Conservation (phyloP, 1,140 invertebrate species). For the Steinernema khuongi region DNA sequence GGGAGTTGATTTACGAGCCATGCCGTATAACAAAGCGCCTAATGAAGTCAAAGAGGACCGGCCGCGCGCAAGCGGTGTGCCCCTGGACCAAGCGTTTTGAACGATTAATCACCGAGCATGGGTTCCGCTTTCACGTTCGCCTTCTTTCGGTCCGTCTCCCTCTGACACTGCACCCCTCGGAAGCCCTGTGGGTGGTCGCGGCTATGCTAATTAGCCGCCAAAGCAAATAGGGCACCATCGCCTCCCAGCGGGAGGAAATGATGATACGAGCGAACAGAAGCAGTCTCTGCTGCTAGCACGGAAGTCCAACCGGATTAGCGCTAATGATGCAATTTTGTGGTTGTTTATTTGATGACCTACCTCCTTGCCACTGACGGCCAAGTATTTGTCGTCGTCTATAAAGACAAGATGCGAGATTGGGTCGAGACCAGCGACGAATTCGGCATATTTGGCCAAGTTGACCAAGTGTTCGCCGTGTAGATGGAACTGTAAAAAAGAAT, state of each 20-base stretch:
- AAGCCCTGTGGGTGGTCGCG: not conserved
- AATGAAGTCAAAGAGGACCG: conserved; percentile 11
- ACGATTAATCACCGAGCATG: conserved; percentile 6
- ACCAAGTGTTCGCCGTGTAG: conserved; percentile 2
- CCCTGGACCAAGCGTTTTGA: not conserved
- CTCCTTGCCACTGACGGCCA: conserved; percentile 23
- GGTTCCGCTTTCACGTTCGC: not conserved
- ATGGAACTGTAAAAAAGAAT: conserved; percentile 22
- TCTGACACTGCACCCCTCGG: not conserved
- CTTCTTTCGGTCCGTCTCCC: not conserved
- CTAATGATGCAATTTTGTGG: conserved; percentile 13
- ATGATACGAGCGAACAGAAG: conserved; percentile 12
- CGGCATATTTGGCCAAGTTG: conserved; percentile 22
- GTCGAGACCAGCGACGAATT: conserved; percentile 23
- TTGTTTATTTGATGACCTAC: conserved; percentile 18
- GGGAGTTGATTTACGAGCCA: conserved; percentile 5
- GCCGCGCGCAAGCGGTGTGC: not conserved
- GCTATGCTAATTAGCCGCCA: conserved; percentile 14
- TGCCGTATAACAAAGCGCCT: conserved; percentile 14
- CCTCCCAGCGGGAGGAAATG: not conserved
- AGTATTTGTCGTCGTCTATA: conserved; percentile 19
- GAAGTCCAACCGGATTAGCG: not conserved
- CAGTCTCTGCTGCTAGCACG: not conserved
- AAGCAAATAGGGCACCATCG: conserved; percentile 16
- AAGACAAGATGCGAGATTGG: conserved; percentile 21